Percentiles rank a stretch among this genome's conserved stretches.
Conservation (phyloP, 1,140 invertebrate species). For the Sitobion miscanthi region DNA sequence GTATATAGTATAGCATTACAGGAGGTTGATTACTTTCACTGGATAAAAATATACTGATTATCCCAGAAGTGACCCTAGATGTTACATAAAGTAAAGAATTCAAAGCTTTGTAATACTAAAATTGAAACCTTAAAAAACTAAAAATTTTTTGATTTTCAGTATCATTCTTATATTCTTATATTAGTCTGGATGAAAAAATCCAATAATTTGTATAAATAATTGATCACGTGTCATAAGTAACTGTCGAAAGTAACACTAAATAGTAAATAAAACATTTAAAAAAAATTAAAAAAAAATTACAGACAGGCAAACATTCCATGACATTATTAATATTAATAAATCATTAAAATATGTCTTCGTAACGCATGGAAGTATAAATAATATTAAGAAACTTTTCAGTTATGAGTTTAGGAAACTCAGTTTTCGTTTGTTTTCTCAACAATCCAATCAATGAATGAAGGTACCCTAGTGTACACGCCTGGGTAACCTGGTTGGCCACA, state of each 20-base stretch:
- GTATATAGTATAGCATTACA: too few relatives aligned
- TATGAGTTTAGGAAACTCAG: conserved; percentile 23
- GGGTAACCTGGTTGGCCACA: conserved; percentile 77
- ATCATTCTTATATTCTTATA: too few relatives aligned
- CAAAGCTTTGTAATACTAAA: not conserved
- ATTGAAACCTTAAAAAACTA: not conserved
- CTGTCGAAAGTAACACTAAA: not conserved
- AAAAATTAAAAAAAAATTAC: not conserved
- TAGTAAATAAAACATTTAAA: not conserved
- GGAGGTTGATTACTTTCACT: too few relatives aligned
- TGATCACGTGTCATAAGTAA: not conserved
- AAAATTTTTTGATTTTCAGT: not conserved
- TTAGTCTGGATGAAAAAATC: not conserved
- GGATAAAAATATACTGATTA: too few relatives aligned
- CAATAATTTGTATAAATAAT: not conserved
- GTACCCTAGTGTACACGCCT: conserved; percentile 81
- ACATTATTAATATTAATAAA: not conserved
- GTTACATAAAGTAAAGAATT: not conserved
- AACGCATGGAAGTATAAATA: not conserved
- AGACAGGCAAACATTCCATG: not conserved
- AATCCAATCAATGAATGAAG: conserved; percentile 79
- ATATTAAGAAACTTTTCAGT: not conserved
- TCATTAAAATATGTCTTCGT: not conserved
- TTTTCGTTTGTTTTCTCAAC: conserved; percentile 64
- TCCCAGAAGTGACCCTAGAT: too few relatives aligned